Evolutionary conservation across 2,888 invertebrate species (phyloP).

Genomic region (Heliconius charithonia): DNA sequence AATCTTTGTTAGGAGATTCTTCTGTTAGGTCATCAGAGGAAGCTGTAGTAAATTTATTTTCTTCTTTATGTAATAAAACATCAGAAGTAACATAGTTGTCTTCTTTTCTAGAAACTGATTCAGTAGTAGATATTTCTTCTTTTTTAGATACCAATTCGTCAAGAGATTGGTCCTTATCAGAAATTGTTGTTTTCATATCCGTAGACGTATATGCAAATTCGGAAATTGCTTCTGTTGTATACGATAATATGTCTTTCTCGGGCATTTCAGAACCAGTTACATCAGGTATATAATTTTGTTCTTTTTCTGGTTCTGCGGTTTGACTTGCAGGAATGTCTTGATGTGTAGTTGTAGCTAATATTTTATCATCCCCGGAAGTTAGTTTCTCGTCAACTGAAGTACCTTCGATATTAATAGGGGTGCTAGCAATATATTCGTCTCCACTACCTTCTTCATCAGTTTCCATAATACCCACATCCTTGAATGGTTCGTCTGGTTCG

Average conservation of each 20-base stretch:
- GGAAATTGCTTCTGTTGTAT: constrained; percentile 37
- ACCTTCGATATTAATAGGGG: constrained; percentile 40
- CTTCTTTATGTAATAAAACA: constrained; percentile 42
- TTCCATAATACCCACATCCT: constrained; percentile 58
- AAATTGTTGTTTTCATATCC: constrained; percentile 43
- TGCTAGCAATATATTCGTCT: constrained; percentile 55
- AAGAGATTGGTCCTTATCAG: constrained; percentile 35
- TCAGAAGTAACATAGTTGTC: constrained; percentile 43
- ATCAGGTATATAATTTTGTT: constrained; percentile 64
- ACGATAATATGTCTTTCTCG: constrained; percentile 39
- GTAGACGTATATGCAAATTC: constrained; percentile 33
- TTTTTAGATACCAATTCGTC: constrained; percentile 43
- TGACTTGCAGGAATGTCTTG: constrained; percentile 26
- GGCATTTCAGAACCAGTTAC: constrained; percentile 51
- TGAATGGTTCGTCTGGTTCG: constrained; percentile 69
- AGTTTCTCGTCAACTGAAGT: constrained; percentile 43
- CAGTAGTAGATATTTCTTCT: constrained; percentile 52
- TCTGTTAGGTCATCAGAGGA: constrained; percentile 36
- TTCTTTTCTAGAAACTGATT: constrained; percentile 50
- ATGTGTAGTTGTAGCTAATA: constrained; percentile 45
- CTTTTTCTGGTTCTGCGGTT: constrained; percentile 61
- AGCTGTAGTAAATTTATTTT: constrained; percentile 36
- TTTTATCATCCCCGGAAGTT: constrained; percentile 48
- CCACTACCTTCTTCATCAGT: constrained; percentile 73
- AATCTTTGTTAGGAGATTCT: constrained; percentile 26